Evolutionary conservation across 2,797 vertebrate species (phyloP), one percentile per base, ranked within the genome.

Genomic region (Lacerta bilineata): DNA sequence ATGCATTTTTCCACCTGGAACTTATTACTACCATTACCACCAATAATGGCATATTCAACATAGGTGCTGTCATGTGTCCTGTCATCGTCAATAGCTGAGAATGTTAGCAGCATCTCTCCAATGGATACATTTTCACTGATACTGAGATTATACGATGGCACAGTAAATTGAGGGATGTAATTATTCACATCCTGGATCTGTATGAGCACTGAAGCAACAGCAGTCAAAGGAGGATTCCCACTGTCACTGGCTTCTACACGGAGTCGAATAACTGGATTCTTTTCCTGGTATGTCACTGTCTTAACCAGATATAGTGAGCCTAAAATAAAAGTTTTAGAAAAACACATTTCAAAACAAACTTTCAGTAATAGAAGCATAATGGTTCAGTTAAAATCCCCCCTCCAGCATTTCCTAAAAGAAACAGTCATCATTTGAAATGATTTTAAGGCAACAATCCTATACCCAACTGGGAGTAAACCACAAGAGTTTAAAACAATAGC

Each of bases 171-270:
- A 25, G 98, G 99, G 1, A 96, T 94, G 2, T 97, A 95, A 90
- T 98, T 96, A 77, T 99, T 99, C 88, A 95, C 46, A 90, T 98
- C 98, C 84, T 96, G 91, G 87, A 99, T 27, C 1, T 96, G 89
- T 87, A 99, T 93, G 2, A 98, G 96, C 87, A 99, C 66, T 7
- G 97, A 96, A 10, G 98, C 94, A 85, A 98, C 89, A 3, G 97
- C 96, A 41, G 93, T 97, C 83, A 96, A 96, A 27, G 95, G 64
- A 1, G 98, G 98, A 90, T 95, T 95, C 64, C 98, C 98, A 82
- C 95, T 94, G 82, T 99, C 98, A 41, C 82, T 95, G 33, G 98
- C 98, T 95, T 99, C 98, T 69, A 99, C 96, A 46, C 98, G 95
- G 55, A 99, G 95, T 72, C 90, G 97, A 93, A 98, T 55, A 59